Evolutionary conservation across 92 coral and sea anemone species (phyloP).

Genomic region (Porites rus): DNA sequence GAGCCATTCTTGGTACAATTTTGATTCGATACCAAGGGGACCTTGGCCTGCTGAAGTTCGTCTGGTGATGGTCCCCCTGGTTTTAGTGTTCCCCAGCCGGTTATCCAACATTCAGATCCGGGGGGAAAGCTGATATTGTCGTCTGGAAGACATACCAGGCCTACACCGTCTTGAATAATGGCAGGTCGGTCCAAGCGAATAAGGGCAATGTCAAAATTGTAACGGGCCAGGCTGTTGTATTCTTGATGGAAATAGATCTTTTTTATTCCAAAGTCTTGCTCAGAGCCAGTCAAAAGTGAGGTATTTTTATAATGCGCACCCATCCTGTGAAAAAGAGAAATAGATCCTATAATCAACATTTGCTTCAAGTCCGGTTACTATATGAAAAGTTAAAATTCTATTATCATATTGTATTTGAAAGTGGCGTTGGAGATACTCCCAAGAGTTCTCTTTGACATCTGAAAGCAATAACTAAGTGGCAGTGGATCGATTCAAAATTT

Average conservation of each 20-base stretch:
- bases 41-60: constrained; percentile 84
- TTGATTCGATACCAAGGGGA: constrained; percentile 73
- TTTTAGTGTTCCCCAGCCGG: constrained; percentile 90
- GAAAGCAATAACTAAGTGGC: too few relatives aligned
- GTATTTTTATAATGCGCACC: constrained; percentile 84
- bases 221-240: constrained; percentile 67
- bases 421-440: too few relatives aligned
- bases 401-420: too few relatives aligned
- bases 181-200: constrained; percentile 79
- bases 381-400: too few relatives aligned
- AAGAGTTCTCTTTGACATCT: too few relatives aligned
- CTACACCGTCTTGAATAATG: constrained; percentile 13
- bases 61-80: constrained; percentile 77
- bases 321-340: constrained; percentile 51
- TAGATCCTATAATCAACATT: too few relatives aligned
- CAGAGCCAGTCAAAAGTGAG: constrained; percentile 58
- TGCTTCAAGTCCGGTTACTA: too few relatives aligned
- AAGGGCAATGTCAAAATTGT: constrained; percentile 90
- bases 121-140: constrained; percentile 69
- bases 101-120: constrained; percentile 76
- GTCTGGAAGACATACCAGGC: constrained; percentile 81
- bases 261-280: constrained; percentile 78
- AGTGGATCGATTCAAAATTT: too few relatives aligned
- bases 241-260: constrained; percentile 73
- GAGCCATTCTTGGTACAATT: constrained; percentile 87